These are phyloP conservation scores for Crepidodera aurea DNA, from an alignment of 2,888 invertebrate species.

Conservation along the genomic window DNA sequence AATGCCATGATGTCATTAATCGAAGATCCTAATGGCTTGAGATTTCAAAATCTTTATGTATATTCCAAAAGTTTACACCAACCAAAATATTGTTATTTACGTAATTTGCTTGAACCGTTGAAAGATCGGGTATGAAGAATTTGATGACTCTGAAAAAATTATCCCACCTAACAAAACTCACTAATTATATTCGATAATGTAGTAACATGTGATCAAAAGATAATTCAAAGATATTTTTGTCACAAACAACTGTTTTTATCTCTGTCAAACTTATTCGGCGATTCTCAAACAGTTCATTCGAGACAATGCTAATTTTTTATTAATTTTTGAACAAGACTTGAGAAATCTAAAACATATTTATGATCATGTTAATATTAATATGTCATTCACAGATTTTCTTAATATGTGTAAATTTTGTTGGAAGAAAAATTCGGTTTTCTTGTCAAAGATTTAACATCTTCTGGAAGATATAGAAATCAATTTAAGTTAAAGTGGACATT, in stretches of 20 bases:
- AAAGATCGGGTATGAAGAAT: background rate
- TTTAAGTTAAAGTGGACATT: no score
- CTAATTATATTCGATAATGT: slow-evolving; percentile 27
- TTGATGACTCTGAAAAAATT: background rate
- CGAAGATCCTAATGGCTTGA: slow-evolving; percentile 16
- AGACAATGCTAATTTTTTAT: slow-evolving; percentile 22
- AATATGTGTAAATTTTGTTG: slow-evolving; percentile 17
- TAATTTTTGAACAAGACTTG: slow-evolving; percentile 27
- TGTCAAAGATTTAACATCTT: slow-evolving; percentile 11
- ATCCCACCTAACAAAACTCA: slow-evolving; percentile 5
- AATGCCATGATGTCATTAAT: slow-evolving; percentile 9
- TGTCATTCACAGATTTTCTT: slow-evolving; percentile 21
- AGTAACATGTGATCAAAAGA: slow-evolving; percentile 20
- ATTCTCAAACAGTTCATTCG: slow-evolving; percentile 27
- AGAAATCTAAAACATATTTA: slow-evolving; percentile 28
- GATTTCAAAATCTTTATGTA: no score
- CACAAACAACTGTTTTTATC: slow-evolving; percentile 29
- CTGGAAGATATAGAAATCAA: no score
- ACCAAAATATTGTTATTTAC: slow-evolving; percentile 5
- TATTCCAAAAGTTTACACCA: slow-evolving; percentile 6
- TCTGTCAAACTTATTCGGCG: slow-evolving; percentile 25
- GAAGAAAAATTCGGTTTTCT: slow-evolving; percentile 10
- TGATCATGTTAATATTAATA: slow-evolving; percentile 24
- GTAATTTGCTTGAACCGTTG: background rate
- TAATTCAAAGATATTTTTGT: slow-evolving; percentile 27